Percentiles rank a stretch among this genome's conserved stretches.
Conservation (phyloP, 2,888 invertebrate species). For the Drosophila mercatorum region DNA sequence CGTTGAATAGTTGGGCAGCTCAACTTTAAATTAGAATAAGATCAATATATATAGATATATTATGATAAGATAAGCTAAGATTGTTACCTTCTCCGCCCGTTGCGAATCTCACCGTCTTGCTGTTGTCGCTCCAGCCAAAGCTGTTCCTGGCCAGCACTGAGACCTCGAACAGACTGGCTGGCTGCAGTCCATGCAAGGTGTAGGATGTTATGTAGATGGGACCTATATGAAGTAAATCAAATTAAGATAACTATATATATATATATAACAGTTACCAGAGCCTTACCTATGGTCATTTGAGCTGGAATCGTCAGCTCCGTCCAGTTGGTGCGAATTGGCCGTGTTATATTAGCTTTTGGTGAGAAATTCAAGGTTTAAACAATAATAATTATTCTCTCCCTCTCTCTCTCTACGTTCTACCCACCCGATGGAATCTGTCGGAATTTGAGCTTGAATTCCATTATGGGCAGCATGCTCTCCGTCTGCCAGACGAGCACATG, state of each 20-base stretch:
- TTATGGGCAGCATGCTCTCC: constrained; percentile 92
- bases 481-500: constrained; percentile 93
- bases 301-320: constrained; percentile 83
- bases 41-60: neutral
- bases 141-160: constrained; percentile 91
- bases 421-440: constrained; percentile 82
- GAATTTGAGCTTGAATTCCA: constrained; percentile 87
- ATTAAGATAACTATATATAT: too few relatives aligned
- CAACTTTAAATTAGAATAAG: constrained; percentile 64
- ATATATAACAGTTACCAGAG: neutral
- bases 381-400: too few relatives aligned
- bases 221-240: constrained; percentile 84
- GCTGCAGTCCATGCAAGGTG: constrained; percentile 89
- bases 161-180: constrained; percentile 91
- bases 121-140: constrained; percentile 94
- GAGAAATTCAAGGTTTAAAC: neutral
- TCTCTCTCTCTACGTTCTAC: too few relatives aligned
- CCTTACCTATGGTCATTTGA: constrained; percentile 81
- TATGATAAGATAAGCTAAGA: neutral
- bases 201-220: constrained; percentile 92
- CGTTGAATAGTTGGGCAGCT: constrained; percentile 84
- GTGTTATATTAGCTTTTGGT: constrained; percentile 45
- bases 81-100: constrained; percentile 89
- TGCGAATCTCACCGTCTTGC: constrained; percentile 90
- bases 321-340: constrained; percentile 72